Base-by-base conservation (phyloP, 2,113 vertebrate species). In the Tapirus terrestris region DNA sequence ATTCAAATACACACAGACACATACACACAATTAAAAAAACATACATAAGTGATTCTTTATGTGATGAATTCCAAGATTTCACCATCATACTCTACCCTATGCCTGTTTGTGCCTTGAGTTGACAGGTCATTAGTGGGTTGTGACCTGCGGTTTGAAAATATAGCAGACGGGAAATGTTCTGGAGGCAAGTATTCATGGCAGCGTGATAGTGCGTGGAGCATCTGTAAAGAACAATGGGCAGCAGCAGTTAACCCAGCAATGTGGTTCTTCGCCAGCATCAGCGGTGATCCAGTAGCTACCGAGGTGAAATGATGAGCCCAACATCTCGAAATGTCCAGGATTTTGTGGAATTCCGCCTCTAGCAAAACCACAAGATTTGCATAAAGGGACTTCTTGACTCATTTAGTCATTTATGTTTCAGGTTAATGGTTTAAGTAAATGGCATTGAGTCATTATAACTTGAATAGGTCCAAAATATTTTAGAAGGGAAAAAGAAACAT, bases 141-240 rank as follows among this genome's bases (percentile, higher is more conserved):
- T 45, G n/a, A 70, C 31, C 14, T 61, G 1, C 3, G 17, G 17
- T 45, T 36, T 36, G 56, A 53, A 87, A 43, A 21, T 6, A 6
- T 0, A 27, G 2, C 51, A 27, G 17, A 79, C 18, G 31, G 31
- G 45, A 58, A 53, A 1, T 18, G 17, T 31, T 56, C 27, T 56
- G 33, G n/a, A 27, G 39, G 27, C 25, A n/a, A 2, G 73, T 18
- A 6, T 21, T 83, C 12, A n/a, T 8, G 58, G 53, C 36, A 48
- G 4, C 5, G 8, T 0, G 56, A 2, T 23, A 0, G 3, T 36
- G 16, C 20, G 25, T 3, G 18, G 3, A 12, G 10, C 18, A 10
- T 21, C 45, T 65, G 1, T 7, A n/a, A 27, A 39, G 17, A 36
- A 33, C 20, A 31, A 6, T n/a, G 5, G 39, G 23, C 8, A 51